phyloP scores from a whole-genome alignment of 2,113 vertebrate species.

The Nicator chloris region DNA sequence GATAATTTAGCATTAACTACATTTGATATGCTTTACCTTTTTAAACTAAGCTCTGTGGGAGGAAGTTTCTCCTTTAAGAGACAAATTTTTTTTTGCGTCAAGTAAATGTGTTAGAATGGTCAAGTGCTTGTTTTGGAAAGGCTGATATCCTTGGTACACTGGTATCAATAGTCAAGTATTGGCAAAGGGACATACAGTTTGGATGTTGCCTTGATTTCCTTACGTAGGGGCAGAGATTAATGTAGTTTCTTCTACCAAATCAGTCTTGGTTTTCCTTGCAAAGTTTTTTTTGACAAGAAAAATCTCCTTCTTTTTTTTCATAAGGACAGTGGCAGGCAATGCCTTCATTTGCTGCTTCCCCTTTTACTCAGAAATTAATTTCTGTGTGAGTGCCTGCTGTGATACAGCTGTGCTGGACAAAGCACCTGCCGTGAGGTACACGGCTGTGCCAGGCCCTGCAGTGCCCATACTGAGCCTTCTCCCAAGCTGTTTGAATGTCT shows the following conservation, averaged over 20 bases:
- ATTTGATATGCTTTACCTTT: not conserved
- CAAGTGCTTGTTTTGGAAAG: not conserved
- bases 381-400: not conserved
- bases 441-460: not conserved
- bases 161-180: not conserved
- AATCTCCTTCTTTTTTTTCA: not conserved
- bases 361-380: not conserved
- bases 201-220: not conserved
- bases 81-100: not conserved
- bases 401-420: not conserved
- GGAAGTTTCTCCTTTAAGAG: not conserved
- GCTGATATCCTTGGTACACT: not conserved
- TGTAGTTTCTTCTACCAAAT: not conserved
- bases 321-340: not conserved
- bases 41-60: not conserved
- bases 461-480: not conserved
- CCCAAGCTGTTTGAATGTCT: not conserved
- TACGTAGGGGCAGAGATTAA: not conserved
- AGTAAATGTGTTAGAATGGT: not conserved
- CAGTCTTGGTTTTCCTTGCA: not conserved
- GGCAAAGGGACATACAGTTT: not conserved
- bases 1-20: not conserved
- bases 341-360: accelerated
- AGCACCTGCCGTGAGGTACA: not conserved
- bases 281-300: not conserved